These are phyloP conservation scores for Arnoldichthys spilopterus DNA, from an alignment of 2,797 vertebrate species.

Conservation along the genomic window DNA sequence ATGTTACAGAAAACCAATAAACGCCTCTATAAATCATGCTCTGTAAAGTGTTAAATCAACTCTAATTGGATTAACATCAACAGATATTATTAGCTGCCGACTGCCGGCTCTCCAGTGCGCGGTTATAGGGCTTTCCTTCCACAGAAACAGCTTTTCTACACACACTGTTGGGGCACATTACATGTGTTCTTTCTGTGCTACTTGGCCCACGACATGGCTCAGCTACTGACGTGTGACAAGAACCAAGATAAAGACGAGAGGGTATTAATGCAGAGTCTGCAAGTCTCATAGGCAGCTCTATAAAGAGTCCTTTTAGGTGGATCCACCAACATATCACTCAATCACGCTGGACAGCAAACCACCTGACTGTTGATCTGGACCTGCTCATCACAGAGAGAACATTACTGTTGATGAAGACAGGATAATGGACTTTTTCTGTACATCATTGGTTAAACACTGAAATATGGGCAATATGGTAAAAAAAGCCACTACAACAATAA, in stretches of 20 bases:
- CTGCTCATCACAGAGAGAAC: not conserved
- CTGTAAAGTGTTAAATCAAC: constrained; percentile 89
- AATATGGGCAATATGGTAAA: not conserved
- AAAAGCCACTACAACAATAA: not conserved
- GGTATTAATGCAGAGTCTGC: not conserved
- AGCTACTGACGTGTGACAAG: not conserved
- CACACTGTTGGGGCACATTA: constrained; percentile 33
- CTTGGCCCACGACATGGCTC: constrained; percentile 15
- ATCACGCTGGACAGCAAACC: not conserved
- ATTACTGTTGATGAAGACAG: not conserved
- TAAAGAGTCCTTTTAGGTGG: not conserved
- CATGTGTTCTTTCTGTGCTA: constrained; percentile 36
- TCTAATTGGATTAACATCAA: constrained; percentile 88
- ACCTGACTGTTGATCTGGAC: not conserved
- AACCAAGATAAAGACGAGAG: not conserved
- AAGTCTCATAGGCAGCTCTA: not conserved
- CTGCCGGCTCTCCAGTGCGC: constrained; percentile 78
- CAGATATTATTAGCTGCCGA: constrained; percentile 84
- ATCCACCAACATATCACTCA: not conserved
- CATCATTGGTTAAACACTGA: not conserved
- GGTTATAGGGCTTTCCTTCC: constrained; percentile 65
- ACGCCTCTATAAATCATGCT: constrained; percentile 87
- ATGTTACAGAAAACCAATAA: constrained; percentile 90
- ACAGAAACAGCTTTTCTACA: constrained; percentile 50
- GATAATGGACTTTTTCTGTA: constrained; percentile 25